Conservation (phyloP, 2,113 vertebrate genomes). For the Poeciliopsis turrubarensis region DNA sequence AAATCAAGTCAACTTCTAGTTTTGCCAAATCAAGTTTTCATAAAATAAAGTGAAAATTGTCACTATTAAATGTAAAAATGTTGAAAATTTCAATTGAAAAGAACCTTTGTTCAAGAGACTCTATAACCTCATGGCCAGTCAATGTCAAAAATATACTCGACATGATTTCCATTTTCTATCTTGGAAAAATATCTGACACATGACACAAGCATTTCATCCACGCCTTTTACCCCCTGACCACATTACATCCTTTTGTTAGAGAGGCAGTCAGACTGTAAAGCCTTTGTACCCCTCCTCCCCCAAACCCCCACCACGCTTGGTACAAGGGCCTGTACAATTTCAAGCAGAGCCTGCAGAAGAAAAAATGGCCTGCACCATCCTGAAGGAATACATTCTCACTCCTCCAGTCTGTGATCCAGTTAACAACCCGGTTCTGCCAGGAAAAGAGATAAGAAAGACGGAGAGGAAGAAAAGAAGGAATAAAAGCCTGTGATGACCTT, state of each 20-base stretch:
- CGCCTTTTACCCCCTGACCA: constrained; percentile 49
- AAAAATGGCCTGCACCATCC: constrained; percentile 46
- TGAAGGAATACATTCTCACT: constrained; percentile 69
- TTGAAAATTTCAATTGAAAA: background rate
- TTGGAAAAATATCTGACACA: constrained; percentile 61
- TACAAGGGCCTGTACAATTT: constrained; percentile 53
- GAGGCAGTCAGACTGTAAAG: constrained; percentile 58
- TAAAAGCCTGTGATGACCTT: constrained; percentile 54
- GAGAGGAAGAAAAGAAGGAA: constrained; percentile 49
- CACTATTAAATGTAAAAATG: background rate
- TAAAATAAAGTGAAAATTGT: background rate
- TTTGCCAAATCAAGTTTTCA: no score
- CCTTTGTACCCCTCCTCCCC: constrained; percentile 37
- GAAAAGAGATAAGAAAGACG: constrained; percentile 60
- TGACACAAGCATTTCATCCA: constrained; percentile 64
- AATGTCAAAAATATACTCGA: constrained; percentile 32
- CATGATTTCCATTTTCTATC: constrained; percentile 56
- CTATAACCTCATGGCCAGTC: constrained; percentile 10
- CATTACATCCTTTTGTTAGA: constrained; percentile 64
- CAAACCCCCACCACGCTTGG: background rate
- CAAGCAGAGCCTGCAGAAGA: constrained; percentile 47
- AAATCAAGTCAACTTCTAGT: no score
- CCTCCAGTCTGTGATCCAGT: constrained; percentile 54
- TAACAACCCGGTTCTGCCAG: constrained; percentile 59
- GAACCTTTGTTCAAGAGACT: background rate